These are phyloP conservation scores for Euura lappo DNA, from an alignment of 1,140 invertebrate species.

Conservation along the genomic window DNA sequence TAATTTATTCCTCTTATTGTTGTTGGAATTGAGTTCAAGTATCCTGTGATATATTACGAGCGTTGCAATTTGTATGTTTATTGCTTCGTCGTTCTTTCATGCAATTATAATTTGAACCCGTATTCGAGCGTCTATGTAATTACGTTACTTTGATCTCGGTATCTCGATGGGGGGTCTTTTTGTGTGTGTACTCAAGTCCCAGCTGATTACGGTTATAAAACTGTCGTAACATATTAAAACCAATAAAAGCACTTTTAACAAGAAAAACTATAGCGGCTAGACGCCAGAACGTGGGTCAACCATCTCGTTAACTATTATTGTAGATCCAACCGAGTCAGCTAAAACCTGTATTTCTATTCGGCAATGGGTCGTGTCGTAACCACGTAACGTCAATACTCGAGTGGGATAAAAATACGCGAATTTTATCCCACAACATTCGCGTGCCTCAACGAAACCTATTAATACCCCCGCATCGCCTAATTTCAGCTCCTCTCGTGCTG, in stretches of 20 bases:
- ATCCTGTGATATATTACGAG: no score
- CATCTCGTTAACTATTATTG: neutral
- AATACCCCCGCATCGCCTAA: no score
- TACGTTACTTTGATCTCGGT: neutral
- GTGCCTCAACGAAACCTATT: no score
- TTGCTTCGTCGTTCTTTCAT: no score
- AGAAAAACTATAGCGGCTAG: conserved; percentile 3
- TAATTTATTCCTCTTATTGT: no score
- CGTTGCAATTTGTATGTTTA: no score
- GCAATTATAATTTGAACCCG: no score
- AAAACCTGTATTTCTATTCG: neutral
- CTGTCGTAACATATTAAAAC: conserved; percentile 7
- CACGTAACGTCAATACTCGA: no score
- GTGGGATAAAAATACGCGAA: no score
- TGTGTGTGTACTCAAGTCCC: neutral
- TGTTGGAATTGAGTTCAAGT: no score
- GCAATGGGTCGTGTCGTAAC: neutral
- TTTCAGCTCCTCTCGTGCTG: no score
- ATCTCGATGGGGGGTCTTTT: neutral
- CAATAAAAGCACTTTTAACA: conserved; percentile 5
- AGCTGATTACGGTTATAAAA: conserved; percentile 3
- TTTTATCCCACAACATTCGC: no score
- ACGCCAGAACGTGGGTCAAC: neutral
- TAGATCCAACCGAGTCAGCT: neutral
- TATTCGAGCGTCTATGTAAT: neutral